Percentiles rank a stretch among this genome's conserved stretches.
phyloP scores from a whole-genome alignment of 2,113 vertebrate species.

The Stegostoma tigrinum region DNA sequence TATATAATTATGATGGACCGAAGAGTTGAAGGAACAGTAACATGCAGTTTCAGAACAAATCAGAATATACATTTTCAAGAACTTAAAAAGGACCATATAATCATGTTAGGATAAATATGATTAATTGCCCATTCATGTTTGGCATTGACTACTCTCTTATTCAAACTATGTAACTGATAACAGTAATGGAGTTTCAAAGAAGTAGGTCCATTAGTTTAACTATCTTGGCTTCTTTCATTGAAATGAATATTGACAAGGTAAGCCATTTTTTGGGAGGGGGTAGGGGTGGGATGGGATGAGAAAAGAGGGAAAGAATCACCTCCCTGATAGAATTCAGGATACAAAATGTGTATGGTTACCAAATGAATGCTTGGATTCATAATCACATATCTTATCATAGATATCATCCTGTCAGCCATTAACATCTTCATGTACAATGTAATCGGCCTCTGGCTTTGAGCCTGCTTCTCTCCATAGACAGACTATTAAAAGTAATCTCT shows the following conservation, averaged over 20 bases:
- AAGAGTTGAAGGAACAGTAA: no score
- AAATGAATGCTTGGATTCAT: not conserved
- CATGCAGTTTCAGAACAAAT: no score
- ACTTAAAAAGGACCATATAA: no score
- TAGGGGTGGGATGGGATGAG: not conserved
- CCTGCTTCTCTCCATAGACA: not conserved
- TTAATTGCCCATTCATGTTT: no score
- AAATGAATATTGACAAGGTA: not conserved
- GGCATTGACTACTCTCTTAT: no score
- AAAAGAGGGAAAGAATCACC: not conserved
- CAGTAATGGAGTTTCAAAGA: no score
- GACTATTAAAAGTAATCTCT: slow-evolving; percentile 15
- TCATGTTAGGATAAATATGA: no score
- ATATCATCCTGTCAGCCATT: not conserved
- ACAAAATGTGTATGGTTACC: not conserved
- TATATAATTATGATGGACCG: no score
- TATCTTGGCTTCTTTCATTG: no score
- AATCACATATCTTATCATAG: not conserved
- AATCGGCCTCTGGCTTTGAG: not conserved
- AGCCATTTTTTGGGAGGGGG: not conserved
- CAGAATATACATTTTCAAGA: no score
- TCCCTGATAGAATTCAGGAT: not conserved
- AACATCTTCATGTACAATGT: not conserved
- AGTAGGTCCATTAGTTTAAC: no score
- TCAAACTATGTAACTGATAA: no score